Evolutionary conservation across 2,888 invertebrate species (phyloP).

Genomic region (Caenorhabditis macrosperma): DNA sequence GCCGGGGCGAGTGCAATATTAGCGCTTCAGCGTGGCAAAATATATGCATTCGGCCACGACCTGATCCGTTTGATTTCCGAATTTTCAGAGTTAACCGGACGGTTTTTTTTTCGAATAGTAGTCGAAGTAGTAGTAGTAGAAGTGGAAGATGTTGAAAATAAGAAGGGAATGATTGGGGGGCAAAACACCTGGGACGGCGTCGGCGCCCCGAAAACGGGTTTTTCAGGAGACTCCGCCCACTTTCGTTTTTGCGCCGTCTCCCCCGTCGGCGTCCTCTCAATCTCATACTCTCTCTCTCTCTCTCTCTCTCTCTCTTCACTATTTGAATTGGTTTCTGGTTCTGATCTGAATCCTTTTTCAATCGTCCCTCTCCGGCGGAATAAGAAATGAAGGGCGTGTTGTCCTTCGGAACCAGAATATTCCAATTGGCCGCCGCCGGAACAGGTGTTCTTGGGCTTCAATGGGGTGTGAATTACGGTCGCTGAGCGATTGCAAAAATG

Average conservation of each 20-base stretch:
- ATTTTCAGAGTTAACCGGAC: neutral
- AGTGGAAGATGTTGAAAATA: neutral
- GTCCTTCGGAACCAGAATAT: neutral
- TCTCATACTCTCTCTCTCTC: neutral
- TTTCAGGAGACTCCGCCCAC: constrained; percentile 41
- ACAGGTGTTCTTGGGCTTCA: constrained; percentile 33
- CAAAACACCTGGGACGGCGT: neutral
- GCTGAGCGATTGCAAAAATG: neutral
- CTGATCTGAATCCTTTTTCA: constrained; percentile 38
- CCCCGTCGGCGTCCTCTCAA: too few relatives aligned
- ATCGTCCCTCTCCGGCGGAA: too few relatives aligned
- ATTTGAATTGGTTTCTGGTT: constrained; percentile 34
- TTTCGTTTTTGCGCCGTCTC: neutral
- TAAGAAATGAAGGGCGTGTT: neutral
- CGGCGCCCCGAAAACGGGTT: constrained; percentile 46
- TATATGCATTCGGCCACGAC: constrained; percentile 52
- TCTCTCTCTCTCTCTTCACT: constrained; percentile 1
- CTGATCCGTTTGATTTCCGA: constrained; percentile 21
- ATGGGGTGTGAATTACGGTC: neutral
- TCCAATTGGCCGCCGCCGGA: neutral
- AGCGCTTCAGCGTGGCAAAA: constrained; percentile 12
- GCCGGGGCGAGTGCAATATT: constrained; percentile 65
- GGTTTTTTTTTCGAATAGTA: too few relatives aligned
- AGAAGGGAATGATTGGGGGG: neutral
- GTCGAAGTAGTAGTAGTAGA: constrained; percentile 6